phyloP scores from a whole-genome alignment of 2,888 invertebrate species.

The Caenorhabditis doughertyi region DNA sequence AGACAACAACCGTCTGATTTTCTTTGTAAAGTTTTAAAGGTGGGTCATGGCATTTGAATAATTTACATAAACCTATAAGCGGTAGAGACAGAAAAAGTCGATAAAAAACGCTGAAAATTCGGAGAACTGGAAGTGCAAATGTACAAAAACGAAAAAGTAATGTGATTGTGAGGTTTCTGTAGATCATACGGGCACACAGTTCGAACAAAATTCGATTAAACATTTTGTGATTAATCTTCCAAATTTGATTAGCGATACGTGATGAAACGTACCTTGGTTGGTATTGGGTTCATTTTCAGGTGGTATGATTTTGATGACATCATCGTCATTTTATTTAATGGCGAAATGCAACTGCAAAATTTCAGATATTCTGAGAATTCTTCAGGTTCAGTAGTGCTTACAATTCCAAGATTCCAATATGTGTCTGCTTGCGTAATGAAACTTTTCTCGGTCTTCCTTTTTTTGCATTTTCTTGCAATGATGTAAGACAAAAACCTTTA shows the following conservation, averaged over 20 bases:
- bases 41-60: slow-evolving; percentile 34
- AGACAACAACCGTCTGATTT: slow-evolving; percentile 7
- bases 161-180: too few relatives aligned
- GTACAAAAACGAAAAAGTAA: slow-evolving; percentile 21
- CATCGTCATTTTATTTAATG: slow-evolving; percentile 2
- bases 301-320: slow-evolving; percentile 24
- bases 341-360: background rate
- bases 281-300: slow-evolving; percentile 32
- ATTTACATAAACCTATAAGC: slow-evolving; percentile 22
- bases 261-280: slow-evolving; percentile 14
- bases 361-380: slow-evolving; percentile 15
- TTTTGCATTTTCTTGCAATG: slow-evolving; percentile 30
- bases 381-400: slow-evolving; percentile 16
- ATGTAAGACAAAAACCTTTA: background rate
- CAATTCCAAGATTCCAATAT: background rate
- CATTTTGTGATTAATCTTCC: background rate
- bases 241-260: slow-evolving; percentile 18
- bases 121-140: slow-evolving; percentile 46
- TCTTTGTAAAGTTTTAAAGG: slow-evolving; percentile 11
- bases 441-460: background rate
- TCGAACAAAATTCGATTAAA: slow-evolving; percentile 24
- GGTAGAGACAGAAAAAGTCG: background rate
- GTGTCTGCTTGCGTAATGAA: background rate
- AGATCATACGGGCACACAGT: slow-evolving; percentile 13
- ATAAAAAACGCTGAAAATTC: slow-evolving; percentile 21